Evolutionary conservation across 2,113 vertebrate species (phyloP).

Genomic region (Urocitellus parryii): DNA sequence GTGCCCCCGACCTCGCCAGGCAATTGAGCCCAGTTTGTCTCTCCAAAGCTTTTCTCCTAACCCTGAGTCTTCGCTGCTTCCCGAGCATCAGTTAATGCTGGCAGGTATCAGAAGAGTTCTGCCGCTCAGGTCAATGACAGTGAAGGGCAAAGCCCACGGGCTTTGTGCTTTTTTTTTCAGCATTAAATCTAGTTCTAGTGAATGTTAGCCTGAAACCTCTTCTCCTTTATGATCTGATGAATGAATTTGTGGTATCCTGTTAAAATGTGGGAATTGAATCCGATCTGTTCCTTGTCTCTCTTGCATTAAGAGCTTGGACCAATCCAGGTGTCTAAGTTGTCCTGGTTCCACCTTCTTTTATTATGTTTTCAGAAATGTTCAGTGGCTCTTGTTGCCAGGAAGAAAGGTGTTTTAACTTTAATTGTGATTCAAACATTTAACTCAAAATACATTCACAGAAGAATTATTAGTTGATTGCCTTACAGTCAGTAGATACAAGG

Average conservation of each 20-base stretch:
- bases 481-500: not conserved
- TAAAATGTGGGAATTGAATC: not conserved
- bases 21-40: not conserved
- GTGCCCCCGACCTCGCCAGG: not conserved
- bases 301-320: not conserved
- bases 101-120: not conserved
- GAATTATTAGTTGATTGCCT: not conserved
- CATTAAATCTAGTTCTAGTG: conserved; percentile 19
- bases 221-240: not conserved
- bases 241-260: not conserved
- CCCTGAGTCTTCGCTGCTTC: not conserved
- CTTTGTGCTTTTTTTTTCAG: not conserved
- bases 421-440: not conserved
- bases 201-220: not conserved
- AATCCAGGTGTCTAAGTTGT: not conserved
- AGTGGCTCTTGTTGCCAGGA: not conserved
- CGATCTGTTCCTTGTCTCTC: not conserved
- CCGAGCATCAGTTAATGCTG: not conserved
- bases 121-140: not conserved
- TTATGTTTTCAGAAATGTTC: not conserved
- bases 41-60: not conserved
- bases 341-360: not conserved
- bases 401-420: not conserved
- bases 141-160: not conserved
- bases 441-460: not conserved